A percentile compares a stretch with the other conserved stretches of the same genome.
phyloP scores from a whole-genome alignment of 2,888 invertebrate genomes.

The Argyresthia goedartella region DNA sequence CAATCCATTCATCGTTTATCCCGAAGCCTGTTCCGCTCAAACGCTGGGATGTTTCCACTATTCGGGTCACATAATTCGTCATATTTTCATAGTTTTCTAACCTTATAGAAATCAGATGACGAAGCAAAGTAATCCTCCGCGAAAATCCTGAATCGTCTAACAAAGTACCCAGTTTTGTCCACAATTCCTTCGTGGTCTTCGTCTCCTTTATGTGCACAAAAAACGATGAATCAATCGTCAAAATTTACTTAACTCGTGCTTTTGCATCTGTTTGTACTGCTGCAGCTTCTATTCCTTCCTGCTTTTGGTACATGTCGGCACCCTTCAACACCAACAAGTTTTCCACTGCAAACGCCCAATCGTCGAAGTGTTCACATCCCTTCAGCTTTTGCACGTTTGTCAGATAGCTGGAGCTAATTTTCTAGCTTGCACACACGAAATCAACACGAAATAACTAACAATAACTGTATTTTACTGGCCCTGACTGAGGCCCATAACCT shows the following conservation, averaged over 20 bases:
- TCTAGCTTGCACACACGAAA: neutral
- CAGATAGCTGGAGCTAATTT: neutral
- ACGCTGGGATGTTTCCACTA: constrained; percentile 10
- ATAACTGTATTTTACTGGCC: neutral
- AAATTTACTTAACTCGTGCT: constrained; percentile 18
- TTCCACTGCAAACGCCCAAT: constrained; percentile 11
- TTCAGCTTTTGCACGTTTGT: constrained; percentile 10
- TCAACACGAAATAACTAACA: neutral
- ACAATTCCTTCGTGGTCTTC: constrained; percentile 13
- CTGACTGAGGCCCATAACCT: too few species aligned
- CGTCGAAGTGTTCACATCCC: constrained; percentile 11
- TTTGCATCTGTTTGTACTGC: constrained; percentile 11
- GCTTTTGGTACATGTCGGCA: neutral
- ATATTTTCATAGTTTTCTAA: constrained; percentile 11
- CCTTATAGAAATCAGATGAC: constrained; percentile 7
- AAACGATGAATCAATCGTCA: constrained; percentile 17
- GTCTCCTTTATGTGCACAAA: constrained; percentile 19
- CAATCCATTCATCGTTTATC: constrained; percentile 13
- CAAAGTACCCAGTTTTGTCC: constrained; percentile 15
- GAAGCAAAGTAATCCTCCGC: constrained; percentile 5
- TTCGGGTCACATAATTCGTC: constrained; percentile 11
- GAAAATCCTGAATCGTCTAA: constrained; percentile 13
- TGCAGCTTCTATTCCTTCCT: neutral
- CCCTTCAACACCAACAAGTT: constrained; percentile 9
- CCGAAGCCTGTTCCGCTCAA: constrained; percentile 12